Percentiles rank a stretch among this genome's conserved stretches.
phyloP scores from a whole-genome alignment of 1,140 invertebrate species.

The Leguminivora glycinivorella region DNA sequence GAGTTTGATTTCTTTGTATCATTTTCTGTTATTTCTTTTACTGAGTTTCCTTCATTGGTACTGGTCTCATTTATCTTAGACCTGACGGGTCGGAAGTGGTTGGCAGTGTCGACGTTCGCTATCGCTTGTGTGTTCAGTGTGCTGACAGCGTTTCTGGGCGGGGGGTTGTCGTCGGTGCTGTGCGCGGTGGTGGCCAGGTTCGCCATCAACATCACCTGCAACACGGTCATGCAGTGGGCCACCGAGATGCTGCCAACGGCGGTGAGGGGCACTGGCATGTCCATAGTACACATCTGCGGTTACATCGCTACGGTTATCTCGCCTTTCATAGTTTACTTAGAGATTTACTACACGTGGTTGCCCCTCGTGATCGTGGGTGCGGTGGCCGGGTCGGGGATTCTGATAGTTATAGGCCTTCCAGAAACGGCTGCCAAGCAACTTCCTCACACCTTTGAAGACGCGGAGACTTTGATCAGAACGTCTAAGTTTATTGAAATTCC shows the following conservation, averaged over 20 bases:
- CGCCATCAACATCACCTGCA: conserved; percentile 55
- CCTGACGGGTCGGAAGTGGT: conserved; percentile 57
- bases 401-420: conserved; percentile 84
- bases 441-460: conserved; percentile 88
- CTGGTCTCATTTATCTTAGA: conserved; percentile 62
- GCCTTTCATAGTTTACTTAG: conserved; percentile 62
- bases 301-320: conserved; percentile 57
- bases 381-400: conserved; percentile 83
- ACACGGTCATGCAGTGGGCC: conserved; percentile 59
- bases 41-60: conserved; percentile 61
- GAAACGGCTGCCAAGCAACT: conserved; percentile 88
- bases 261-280: conserved; percentile 82
- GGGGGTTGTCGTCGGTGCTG: conserved; percentile 52
- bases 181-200: conserved; percentile 63
- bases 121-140: conserved; percentile 54
- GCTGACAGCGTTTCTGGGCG: conserved; percentile 47
- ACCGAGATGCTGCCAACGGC: conserved; percentile 80
- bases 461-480: conserved; percentile 78
- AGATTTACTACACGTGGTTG: conserved; percentile 72
- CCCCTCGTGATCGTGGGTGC: conserved; percentile 86
- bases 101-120: conserved; percentile 43
- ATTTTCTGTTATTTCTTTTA: conserved; percentile 63
- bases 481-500: conserved; percentile 45
- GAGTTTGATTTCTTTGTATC: conserved; percentile 64
- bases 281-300: conserved; percentile 81